Base-by-base conservation (phyloP, 2,888 invertebrate genomes). In the Acheta domesticus region DNA sequence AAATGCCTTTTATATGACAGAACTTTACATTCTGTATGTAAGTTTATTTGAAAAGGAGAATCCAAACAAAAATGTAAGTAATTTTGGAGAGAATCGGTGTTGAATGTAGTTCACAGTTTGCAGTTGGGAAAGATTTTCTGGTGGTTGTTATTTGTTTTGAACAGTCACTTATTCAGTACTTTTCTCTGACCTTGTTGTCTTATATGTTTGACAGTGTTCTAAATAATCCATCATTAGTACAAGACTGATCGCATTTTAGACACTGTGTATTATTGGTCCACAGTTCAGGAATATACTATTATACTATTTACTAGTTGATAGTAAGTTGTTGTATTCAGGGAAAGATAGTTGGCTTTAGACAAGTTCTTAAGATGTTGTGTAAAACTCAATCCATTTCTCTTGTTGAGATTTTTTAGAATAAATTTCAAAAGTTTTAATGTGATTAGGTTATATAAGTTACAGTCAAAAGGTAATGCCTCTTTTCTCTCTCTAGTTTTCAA, bases 21-120 rank as follows among this genome's bases (percentile, higher is more conserved):
- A 87, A 75, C 91, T 88, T 86, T 96, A 95, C 75, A 99, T 88
- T 86, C 96, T 96, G 84, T 96, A 94, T 1, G 96, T 93, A 2
- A 95, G 91, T 8, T 98, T 98, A 84, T 88, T 90, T 90, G 83
- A 78, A 85, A 83, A 62, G 48, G 74, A 81, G n/a, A 20, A n/a
- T 76, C 19, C n/a, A 20, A 76, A 23, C 11, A 76, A 23, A 76
- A 78, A 78, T 23, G 77, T 76, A 74, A 74, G 16, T 77, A 62
- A 78, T 14, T 16, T 8, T 36, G 19, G 50, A 1, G 16, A 74
- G 23, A 5, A 76, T 11, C 73, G n/a, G 36, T 49, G 48, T 76
- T n/a, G 5, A 23, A 23, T 75, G n/a, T 74, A n/a, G n/a, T 20
- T 5, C 20, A n/a, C 74, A 76, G 21, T 19, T 21, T 23, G 12